Conservation (phyloP, 2,113 vertebrate genomes). For the Chunga burmeisteri region DNA sequence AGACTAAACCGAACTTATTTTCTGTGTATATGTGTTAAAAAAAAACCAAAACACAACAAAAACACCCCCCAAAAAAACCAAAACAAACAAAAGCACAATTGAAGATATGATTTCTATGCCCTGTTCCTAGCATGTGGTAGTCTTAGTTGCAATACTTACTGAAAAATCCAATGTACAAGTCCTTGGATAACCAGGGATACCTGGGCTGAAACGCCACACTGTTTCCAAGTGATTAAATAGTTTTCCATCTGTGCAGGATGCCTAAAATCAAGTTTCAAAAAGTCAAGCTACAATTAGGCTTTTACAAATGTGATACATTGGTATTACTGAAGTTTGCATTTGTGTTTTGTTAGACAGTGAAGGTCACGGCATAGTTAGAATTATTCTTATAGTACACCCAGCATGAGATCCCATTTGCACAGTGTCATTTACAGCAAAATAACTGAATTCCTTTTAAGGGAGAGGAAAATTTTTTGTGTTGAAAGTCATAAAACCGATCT, state of each 20-base stretch:
- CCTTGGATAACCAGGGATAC: constrained; percentile 91
- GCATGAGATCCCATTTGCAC: neutral
- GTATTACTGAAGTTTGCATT: neutral
- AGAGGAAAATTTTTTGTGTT: neutral
- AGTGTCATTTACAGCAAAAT: neutral
- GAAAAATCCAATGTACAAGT: constrained; percentile 94
- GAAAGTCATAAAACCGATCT: neutral
- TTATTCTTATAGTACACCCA: neutral
- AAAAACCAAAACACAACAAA: neutral
- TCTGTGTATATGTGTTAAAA: neutral
- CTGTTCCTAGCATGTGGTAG: neutral
- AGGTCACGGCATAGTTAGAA: neutral
- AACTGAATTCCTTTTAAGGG: neutral
- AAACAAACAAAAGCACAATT: neutral
- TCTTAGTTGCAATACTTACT: constrained; percentile 75
- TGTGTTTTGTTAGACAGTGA: neutral
- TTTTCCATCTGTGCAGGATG: constrained; percentile 90
- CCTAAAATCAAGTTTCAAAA: constrained; percentile 72
- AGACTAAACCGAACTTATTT: neutral
- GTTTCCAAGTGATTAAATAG: constrained; percentile 95
- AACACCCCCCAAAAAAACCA: no score
- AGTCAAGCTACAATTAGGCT: neutral
- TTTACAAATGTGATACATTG: neutral
- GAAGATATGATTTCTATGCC: neutral
- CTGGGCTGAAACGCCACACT: constrained; percentile 93